A percentile compares a stretch with the other conserved stretches of the same genome.
phyloP scores from a whole-genome alignment of 2,797 vertebrate species.

The Lateolabrax maculatus region DNA sequence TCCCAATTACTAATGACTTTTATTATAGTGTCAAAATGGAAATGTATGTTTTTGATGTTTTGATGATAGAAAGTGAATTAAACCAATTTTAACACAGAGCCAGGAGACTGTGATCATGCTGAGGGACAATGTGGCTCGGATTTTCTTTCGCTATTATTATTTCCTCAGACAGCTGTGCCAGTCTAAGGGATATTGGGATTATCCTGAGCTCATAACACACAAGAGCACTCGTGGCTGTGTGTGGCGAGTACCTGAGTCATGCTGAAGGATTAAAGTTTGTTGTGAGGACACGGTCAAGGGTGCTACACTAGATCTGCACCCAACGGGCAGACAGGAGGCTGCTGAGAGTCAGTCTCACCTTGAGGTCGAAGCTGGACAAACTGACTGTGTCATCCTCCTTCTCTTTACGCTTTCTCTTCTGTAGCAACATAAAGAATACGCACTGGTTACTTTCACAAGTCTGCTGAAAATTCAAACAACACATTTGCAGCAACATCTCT shows the following conservation, averaged over 20 bases:
- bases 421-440: slow-evolving; percentile 39
- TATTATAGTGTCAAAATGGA: not conserved
- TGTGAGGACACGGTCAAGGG: slow-evolving; percentile 13
- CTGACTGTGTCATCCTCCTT: slow-evolving; percentile 93
- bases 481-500: not conserved
- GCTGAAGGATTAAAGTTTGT: slow-evolving; percentile 52
- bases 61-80: slow-evolving; percentile 1
- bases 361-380: slow-evolving; percentile 92
- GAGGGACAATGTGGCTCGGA: not conserved
- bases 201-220: slow-evolving; percentile 53
- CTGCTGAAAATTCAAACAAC: not conserved
- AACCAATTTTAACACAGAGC: not conserved
- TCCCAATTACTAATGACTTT: not conserved
- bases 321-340: not conserved
- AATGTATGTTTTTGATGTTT: not conserved
- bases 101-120: not conserved
- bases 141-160: slow-evolving; percentile 14
- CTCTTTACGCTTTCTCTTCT: slow-evolving; percentile 94
- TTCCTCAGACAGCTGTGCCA: slow-evolving; percentile 33
- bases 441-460: slow-evolving; percentile 8
- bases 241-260: slow-evolving; percentile 55
- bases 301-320: not conserved
- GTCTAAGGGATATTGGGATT: slow-evolving; percentile 41
- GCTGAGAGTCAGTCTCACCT: slow-evolving; percentile 87
- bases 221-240: slow-evolving; percentile 7